Evolutionary conservation across 2,113 vertebrate species (phyloP), one percentile per base, ranked within the genome.

Genomic region (Rhinoderma darwinii): DNA sequence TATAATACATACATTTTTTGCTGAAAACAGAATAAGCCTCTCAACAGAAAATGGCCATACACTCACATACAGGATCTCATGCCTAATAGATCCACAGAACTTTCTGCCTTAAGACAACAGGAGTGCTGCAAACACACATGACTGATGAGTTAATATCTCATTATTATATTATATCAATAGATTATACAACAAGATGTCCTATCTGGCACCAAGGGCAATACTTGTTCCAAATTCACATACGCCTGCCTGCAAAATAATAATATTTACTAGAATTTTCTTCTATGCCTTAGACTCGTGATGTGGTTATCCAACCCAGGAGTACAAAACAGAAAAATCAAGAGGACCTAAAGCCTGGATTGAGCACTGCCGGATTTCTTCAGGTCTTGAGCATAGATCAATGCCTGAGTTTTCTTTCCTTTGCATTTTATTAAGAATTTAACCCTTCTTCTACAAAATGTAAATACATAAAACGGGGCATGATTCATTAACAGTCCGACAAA

Each of bases 401-500:
- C 5, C 56, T 32, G 12, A 30, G 1, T 61, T 43, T 56, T 27
- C 54, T 61, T 30, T 35, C 66, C 10, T 22, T 63, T n/a, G n/a
- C n/a, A n/a, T n/a, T 47, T 63, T 43, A 9, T n/a, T 20, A 18
- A 32, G 30, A 30, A 66, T 66, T 66, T 76, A 76, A 63, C 54
- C 9, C 35, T 61, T 61, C 27, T 10, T 32, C 17, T 27, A 22
- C 37, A 63, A 32, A 56, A n/a, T 12, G 27, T 50, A 74, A 43
- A 20, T 59, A 78, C 39, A 77, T 11, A 77, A 85, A 66, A 32
- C 10, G 4, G 25, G 37, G 43, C 9, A 76, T 7, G 25, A 66
- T 77, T 66, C 37, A 85, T 85, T 85, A 77, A 85, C 41, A 59
- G 61, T 22, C 59, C 12, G 18, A 63, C n/a, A 61, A 61, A 41